phyloP scores from a whole-genome alignment of 2,113 vertebrate species.

The Porphyrio hochstetteri region DNA sequence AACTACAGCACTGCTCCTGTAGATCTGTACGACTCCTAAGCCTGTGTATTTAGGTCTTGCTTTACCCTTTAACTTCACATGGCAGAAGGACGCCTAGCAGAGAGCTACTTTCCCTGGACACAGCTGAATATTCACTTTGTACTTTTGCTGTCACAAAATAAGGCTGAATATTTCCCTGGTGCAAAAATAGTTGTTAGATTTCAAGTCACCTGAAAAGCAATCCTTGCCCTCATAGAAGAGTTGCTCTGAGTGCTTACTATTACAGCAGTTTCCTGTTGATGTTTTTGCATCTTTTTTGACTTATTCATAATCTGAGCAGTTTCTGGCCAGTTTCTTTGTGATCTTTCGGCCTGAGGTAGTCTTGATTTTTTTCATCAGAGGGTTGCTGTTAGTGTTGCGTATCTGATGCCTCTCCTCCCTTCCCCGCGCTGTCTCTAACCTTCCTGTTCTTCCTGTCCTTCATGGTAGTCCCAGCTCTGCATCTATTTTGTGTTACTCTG shows the following conservation, averaged over 20 bases:
- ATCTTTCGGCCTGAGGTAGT: background rate
- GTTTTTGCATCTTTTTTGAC: background rate
- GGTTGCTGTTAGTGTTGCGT: constrained; percentile 28
- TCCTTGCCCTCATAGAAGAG: background rate
- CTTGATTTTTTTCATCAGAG: constrained; percentile 4
- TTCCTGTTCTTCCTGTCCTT: background rate
- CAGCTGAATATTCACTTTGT: background rate
- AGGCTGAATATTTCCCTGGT: background rate
- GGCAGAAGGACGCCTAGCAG: background rate
- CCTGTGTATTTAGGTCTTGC: background rate
- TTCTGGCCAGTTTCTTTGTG: background rate
- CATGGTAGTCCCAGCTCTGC: background rate
- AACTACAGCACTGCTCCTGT: background rate
- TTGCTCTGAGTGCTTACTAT: background rate
- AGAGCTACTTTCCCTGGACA: background rate
- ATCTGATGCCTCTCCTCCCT: background rate
- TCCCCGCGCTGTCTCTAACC: background rate
- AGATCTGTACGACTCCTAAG: background rate
- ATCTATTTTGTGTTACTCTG: background rate
- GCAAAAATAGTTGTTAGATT: background rate
- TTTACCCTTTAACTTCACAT: background rate
- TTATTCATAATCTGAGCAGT: background rate
- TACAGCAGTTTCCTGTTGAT: background rate
- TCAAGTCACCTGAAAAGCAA: background rate
- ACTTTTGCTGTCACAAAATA: background rate